A percentile compares a stretch with the other conserved stretches of the same genome.
Conservation (phyloP, 2,888 invertebrate species). For the Alitta virens region DNA sequence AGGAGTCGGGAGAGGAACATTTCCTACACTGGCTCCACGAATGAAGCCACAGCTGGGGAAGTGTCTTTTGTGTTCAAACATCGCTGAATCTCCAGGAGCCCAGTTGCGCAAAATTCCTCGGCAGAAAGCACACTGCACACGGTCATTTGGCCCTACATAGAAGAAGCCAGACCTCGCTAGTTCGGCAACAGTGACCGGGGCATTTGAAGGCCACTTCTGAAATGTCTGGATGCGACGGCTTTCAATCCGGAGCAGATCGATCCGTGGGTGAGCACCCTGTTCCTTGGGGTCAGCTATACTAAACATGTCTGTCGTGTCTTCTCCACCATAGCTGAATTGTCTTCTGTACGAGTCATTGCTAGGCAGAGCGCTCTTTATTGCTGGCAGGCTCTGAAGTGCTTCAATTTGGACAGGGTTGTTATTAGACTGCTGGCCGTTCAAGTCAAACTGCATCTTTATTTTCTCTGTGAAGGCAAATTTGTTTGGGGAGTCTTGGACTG, state of each 20-base stretch:
- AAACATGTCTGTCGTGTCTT: no score
- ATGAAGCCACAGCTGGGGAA: constrained; percentile 82
- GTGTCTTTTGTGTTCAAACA: constrained; percentile 91
- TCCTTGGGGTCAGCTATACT: no score
- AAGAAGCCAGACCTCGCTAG: constrained; percentile 86
- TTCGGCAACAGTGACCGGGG: constrained; percentile 69
- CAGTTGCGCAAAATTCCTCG: constrained; percentile 90
- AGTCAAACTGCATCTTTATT: no score
- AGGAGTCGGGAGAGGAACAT: not conserved
- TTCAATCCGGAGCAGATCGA: not conserved
- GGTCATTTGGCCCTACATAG: constrained; percentile 84
- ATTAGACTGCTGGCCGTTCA: no score
- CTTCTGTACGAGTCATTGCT: no score
- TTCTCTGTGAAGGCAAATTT: not conserved
- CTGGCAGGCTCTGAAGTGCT: no score
- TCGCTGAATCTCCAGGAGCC: constrained; percentile 85
- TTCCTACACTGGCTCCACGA: not conserved
- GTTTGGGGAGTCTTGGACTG: not conserved
- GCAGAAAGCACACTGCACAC: constrained; percentile 89
- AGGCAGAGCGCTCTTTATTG: no score
- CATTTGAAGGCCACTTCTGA: not conserved
- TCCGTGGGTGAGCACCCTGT: no score
- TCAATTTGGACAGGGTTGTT: no score
- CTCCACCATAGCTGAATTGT: no score
- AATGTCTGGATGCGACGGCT: not conserved